Evolutionary conservation across 2,797 vertebrate genomes (phyloP).

Genomic region (Petrocephalus schoutedeni): DNA sequence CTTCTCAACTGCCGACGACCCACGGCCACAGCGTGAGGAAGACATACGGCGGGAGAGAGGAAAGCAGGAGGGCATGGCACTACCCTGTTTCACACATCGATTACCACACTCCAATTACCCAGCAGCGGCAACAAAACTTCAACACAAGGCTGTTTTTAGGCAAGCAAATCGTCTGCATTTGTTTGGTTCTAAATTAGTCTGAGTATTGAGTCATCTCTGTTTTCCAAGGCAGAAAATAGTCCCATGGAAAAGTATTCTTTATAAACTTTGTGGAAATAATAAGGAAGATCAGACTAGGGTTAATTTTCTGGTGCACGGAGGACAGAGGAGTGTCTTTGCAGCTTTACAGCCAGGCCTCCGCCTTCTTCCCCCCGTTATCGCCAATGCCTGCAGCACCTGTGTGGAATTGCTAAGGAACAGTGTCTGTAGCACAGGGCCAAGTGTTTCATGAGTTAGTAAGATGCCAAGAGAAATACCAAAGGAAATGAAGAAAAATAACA

Average conservation of each 20-base stretch:
- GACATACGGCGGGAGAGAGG: neutral
- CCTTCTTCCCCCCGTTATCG: neutral
- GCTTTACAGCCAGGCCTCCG: neutral
- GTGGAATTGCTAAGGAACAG: neutral
- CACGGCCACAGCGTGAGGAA: conserved; percentile 20
- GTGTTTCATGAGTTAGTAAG: neutral
- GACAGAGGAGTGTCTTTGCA: neutral
- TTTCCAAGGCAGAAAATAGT: neutral
- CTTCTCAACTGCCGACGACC: conserved; percentile 48
- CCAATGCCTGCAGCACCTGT: neutral
- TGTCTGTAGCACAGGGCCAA: neutral
- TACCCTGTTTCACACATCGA: neutral
- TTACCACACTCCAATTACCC: neutral
- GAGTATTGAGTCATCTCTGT: neutral
- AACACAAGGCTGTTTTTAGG: neutral
- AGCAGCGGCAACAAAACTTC: conserved; percentile 8
- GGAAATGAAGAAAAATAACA: neutral
- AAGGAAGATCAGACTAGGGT: neutral
- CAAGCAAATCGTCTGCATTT: neutral
- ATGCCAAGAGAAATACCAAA: neutral
- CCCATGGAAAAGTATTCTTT: neutral
- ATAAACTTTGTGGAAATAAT: neutral
- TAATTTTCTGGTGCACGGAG: neutral
- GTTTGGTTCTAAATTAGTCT: neutral
- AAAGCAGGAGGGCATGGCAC: neutral